A percentile compares a stretch with the other conserved stretches of the same genome.
Conservation (phyloP, 2,888 invertebrate species). For the Amiota minor region DNA sequence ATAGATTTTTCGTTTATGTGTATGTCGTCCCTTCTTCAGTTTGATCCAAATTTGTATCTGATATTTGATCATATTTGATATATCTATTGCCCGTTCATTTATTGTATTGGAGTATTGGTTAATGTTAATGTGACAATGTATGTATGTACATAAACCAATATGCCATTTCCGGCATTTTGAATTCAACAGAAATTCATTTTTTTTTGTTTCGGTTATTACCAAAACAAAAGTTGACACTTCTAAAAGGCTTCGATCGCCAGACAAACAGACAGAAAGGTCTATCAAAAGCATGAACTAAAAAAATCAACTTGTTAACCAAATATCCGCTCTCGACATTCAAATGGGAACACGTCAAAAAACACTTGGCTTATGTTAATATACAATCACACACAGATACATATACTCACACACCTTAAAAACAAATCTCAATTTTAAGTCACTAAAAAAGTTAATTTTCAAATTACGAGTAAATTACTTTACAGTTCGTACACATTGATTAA, state of each 20-base stretch:
- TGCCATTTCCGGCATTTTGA: slow-evolving; percentile 65
- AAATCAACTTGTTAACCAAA: slow-evolving; percentile 1
- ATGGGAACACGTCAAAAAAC: no score
- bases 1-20: neutral
- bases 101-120: neutral
- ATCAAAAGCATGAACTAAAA: neutral
- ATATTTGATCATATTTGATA: slow-evolving; percentile 24
- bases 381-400: no score
- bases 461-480: no score
- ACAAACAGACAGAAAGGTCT: neutral
- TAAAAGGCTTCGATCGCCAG: neutral
- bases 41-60: slow-evolving; percentile 25
- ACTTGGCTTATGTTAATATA: no score
- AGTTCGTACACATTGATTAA: no score
- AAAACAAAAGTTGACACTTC: slow-evolving; percentile 14
- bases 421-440: no score
- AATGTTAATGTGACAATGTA: neutral
- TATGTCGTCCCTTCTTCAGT: neutral
- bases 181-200: slow-evolving; percentile 58
- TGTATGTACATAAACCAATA: slow-evolving; percentile 51
- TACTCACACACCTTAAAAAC: no score
- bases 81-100: neutral
- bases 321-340: slow-evolving; percentile 11
- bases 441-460: no score
- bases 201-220: slow-evolving; percentile 22